phyloP scores from a whole-genome alignment of 2,113 vertebrate genomes.

The Eptesicus fuscus region DNA sequence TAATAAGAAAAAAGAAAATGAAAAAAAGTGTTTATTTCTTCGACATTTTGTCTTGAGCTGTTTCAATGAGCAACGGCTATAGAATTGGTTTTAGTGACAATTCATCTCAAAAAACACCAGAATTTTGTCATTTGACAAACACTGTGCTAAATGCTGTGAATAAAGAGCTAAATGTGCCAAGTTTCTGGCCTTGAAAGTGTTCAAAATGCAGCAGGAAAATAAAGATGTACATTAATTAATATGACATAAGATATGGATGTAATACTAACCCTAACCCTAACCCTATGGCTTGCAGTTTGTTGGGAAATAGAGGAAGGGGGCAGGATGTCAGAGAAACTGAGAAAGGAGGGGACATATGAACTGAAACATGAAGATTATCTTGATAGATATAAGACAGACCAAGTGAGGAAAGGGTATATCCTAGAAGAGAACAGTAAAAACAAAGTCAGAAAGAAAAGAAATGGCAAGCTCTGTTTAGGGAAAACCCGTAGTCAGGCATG shows the following conservation, averaged over 20 bases:
- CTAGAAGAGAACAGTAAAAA: neutral
- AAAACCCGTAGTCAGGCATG: neutral
- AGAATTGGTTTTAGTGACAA: neutral
- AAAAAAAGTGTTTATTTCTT: neutral
- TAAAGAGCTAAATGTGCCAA: conserved; percentile 8
- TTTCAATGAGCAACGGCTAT: neutral
- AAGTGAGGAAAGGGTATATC: neutral
- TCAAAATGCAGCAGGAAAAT: neutral
- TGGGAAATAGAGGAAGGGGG: neutral
- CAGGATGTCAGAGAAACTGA: neutral
- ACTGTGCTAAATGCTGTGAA: neutral
- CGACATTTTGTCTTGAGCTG: neutral
- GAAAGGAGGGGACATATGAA: neutral
- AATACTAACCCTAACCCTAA: no score
- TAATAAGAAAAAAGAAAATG: neutral
- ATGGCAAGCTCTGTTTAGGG: neutral
- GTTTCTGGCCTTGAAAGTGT: neutral
- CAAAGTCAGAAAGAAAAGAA: neutral
- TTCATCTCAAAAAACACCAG: conserved; percentile 10
- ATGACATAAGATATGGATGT: neutral
- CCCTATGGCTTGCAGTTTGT: neutral
- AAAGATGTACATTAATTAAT: neutral
- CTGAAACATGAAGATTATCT: neutral
- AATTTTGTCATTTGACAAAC: neutral
- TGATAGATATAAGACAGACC: neutral